phyloP scores from a whole-genome alignment of 2,888 invertebrate genomes.

The Sarcophaga subvicina region DNA sequence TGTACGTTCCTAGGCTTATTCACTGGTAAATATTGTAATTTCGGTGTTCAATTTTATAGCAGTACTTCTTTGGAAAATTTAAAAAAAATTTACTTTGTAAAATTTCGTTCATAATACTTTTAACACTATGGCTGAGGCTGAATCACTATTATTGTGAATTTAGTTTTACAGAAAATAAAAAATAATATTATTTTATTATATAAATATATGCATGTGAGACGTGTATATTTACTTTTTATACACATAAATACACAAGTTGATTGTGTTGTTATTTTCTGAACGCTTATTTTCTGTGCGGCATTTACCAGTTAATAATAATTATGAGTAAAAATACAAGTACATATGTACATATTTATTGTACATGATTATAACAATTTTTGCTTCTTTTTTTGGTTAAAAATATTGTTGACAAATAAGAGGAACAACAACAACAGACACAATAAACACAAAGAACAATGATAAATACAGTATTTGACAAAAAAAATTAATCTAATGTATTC shows the following conservation, averaged over 20 bases:
- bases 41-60: not conserved
- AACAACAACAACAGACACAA: not conserved
- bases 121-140: constrained; percentile 62
- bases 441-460: not conserved
- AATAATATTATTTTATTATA: constrained; percentile 47
- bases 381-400: constrained; percentile 39
- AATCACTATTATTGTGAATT: constrained; percentile 57
- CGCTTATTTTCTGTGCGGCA: constrained; percentile 20
- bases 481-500: not conserved
- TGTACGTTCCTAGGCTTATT: constrained; percentile 31
- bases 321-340: constrained; percentile 42
- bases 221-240: constrained; percentile 37
- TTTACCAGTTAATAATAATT: constrained; percentile 44
- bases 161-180: constrained; percentile 47
- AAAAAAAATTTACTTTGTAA: constrained; percentile 26
- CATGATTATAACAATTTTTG: constrained; percentile 18
- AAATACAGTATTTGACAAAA: constrained; percentile 18
- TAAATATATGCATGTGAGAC: constrained; percentile 23
- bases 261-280: constrained; percentile 21
- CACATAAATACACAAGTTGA: not conserved
- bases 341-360: constrained; percentile 5
- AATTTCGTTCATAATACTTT: constrained; percentile 41
- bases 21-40: not conserved
- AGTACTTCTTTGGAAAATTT: not conserved
- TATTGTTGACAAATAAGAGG: constrained; percentile 25